Evolutionary conservation across 2,113 vertebrate genomes (phyloP), one percentile per base, ranked within the genome.

Genomic region (Barbus barbus): DNA sequence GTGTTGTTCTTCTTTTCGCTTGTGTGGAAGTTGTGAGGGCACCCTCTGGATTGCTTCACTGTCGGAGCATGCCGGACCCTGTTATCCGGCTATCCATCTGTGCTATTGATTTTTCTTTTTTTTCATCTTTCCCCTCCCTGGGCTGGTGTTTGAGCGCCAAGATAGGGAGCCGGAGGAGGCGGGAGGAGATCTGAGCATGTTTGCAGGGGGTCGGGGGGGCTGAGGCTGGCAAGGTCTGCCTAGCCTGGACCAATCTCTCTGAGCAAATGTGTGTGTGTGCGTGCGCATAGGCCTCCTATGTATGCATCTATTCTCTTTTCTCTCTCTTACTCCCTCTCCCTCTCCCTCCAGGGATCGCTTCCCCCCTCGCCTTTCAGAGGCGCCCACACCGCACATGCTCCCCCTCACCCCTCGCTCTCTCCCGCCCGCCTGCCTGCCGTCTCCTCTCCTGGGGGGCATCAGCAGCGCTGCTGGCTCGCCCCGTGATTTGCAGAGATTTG

Each of bases 401-500:
- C 38, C 38, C 38, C 38, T 41, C 38, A 9, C 46, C 31, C 48
- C 53, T 48, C 6, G 51, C 76, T 41, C 72, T 58, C 41, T 33
- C 84, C 56, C 44, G 28, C 58, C 86, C 88, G 88, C 92, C 90
- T 89, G 86, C 85, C 90, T 93, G 90, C 90, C 83, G 83, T 85
- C 89, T 87, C 81, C 46, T 38, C 81, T 82, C 93, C 93, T 92
- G 84, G 90, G 93, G 91, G 93, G 93, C 89, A 83, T 0, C 85
- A 91, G 90, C 92, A 91, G 90, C 81, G 92, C 93, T 93, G 92
- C 90, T 90, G 93, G 93, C 92, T 84, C 90, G 91, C 90, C 91
- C 91, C 90, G 84, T 94, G 93, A 94, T 94, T 94, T 93, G 91
- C 92, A 90, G 91, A 94, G 93, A 94, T 94, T 95, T 95, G 94